A percentile compares a stretch with the other conserved stretches of the same genome.
These are phyloP conservation scores for Poeciliopsis presidionis DNA, from an alignment of 2,797 vertebrate species.

Conservation along the genomic window DNA sequence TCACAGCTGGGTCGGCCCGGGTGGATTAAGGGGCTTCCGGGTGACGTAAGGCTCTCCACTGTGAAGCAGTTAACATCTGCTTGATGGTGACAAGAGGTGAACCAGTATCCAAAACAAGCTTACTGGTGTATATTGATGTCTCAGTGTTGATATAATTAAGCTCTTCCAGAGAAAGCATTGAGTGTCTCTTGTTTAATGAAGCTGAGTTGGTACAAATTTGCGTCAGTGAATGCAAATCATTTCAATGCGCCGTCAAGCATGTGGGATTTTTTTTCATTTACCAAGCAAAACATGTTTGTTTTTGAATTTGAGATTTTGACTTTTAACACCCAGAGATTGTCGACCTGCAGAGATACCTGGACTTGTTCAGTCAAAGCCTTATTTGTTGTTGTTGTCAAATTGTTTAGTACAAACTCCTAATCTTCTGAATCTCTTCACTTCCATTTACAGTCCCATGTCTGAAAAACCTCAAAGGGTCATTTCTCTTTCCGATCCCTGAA, in stretches of 20 bases:
- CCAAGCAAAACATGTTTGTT: not conserved
- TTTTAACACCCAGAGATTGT: too few relatives aligned
- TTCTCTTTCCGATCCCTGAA: not conserved
- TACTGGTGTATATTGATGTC: not conserved
- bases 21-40: constrained; percentile 45
- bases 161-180: not conserved
- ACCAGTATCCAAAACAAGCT: not conserved
- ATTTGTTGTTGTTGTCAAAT: not conserved
- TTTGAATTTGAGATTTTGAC: not conserved
- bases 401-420: not conserved
- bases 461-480: not conserved
- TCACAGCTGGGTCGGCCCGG: constrained; percentile 36
- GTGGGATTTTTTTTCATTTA: not conserved
- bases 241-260: not conserved
- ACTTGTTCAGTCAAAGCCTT: not conserved
- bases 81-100: constrained; percentile 17
- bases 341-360: not conserved
- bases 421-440: not conserved
- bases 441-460: not conserved
- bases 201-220: not conserved
- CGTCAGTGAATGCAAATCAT: not conserved
- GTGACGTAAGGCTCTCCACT: constrained; percentile 48
- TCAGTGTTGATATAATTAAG: not conserved
- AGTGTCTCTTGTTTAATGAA: not conserved
- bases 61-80: constrained; percentile 9